A percentile compares a stretch with the other conserved stretches of the same genome.
Conservation (phyloP, 2,113 vertebrate genomes). For the Nymphicus hollandicus region DNA sequence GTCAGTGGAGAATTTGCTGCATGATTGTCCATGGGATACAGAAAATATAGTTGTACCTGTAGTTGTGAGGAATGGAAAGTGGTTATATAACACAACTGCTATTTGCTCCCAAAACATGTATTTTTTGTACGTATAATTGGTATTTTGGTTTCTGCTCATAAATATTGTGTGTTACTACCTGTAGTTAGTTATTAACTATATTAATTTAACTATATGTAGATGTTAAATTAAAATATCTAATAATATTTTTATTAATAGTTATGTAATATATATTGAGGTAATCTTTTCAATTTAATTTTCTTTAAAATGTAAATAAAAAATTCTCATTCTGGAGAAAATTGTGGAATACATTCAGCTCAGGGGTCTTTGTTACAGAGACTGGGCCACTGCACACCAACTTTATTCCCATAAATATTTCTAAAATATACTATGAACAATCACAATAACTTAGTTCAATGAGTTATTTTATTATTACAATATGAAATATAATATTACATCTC, state of each 20-base stretch:
- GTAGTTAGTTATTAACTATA: not conserved
- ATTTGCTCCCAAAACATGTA: not conserved
- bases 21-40: not conserved
- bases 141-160: not conserved
- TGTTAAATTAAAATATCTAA: not conserved
- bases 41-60: not conserved
- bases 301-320: not conserved
- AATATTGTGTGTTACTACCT: not conserved
- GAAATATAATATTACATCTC: not conserved
- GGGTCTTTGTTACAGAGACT: not conserved
- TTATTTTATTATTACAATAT: not conserved
- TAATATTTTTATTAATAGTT: not conserved
- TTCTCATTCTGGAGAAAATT: not conserved
- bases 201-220: not conserved
- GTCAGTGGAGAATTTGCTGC: not conserved
- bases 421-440: not conserved
- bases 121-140: not conserved
- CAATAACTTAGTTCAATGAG: not conserved
- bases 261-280: not conserved
- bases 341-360: not conserved
- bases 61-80: not conserved
- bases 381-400: not conserved
- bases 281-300: not conserved
- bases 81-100: not conserved
- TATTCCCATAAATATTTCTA: not conserved